These are phyloP conservation scores for Aphidius colemani DNA, from an alignment of 2,888 invertebrate species.

Conservation along the genomic window DNA sequence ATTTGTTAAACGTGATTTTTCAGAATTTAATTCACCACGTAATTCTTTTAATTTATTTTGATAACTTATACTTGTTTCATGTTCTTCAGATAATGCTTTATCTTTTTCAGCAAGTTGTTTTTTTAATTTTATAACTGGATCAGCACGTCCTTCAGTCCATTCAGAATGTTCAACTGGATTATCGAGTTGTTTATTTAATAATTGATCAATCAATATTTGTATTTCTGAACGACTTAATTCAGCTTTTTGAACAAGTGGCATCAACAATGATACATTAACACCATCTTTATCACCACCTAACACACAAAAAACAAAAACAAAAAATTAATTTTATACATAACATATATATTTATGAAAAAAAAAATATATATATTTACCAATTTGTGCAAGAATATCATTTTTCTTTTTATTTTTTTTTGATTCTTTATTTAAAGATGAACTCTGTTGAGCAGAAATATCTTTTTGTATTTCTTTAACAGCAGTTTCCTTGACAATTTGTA, in stretches of 20 bases:
- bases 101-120: slow-evolving; percentile 89
- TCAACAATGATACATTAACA: slow-evolving; percentile 71
- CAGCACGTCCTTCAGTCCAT: slow-evolving; percentile 85
- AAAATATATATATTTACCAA: slow-evolving; percentile 58
- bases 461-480: slow-evolving; percentile 38
- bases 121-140: slow-evolving; percentile 83
- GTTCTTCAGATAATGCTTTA: slow-evolving; percentile 74
- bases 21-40: slow-evolving; percentile 71
- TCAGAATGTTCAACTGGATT: slow-evolving; percentile 75
- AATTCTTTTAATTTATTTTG: slow-evolving; percentile 81
- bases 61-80: slow-evolving; percentile 74
- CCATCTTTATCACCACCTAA: slow-evolving; percentile 72
- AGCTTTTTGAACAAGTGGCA: slow-evolving; percentile 78
- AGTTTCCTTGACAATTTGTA: slow-evolving; percentile 33
- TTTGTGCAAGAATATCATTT: slow-evolving; percentile 65
- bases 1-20: slow-evolving; percentile 66
- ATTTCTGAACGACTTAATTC: slow-evolving; percentile 85
- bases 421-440: slow-evolving; percentile 46
- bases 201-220: slow-evolving; percentile 85
- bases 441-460: slow-evolving; percentile 26
- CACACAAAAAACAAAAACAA: too few species aligned
- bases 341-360: background rate
- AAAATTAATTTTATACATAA: too few species aligned
- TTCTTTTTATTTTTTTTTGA: slow-evolving; percentile 66
- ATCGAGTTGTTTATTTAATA: slow-evolving; percentile 86